Evolutionary conservation across 1,140 invertebrate genomes (phyloP), one percentile per base, ranked within the genome.

Genomic region (Leguminivora glycinivorella): DNA sequence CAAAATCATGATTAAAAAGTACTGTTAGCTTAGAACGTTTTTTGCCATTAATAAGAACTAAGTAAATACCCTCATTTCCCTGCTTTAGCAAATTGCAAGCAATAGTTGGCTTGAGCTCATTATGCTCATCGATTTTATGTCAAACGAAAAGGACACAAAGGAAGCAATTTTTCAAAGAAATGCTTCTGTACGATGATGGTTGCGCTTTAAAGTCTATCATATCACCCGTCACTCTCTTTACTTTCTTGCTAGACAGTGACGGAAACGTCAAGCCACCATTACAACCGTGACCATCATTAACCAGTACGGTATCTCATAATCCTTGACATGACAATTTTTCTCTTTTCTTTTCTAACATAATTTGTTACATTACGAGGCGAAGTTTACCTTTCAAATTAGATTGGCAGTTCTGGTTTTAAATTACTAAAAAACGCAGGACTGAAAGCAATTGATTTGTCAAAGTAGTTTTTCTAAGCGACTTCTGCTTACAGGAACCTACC

Each of bases 81-180:
- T 1, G 17, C 2, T 6, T 6, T 17, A 7, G 34, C 25, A 63
- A 63, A 63, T 63, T 29, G 58, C 25, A 12, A 26, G 25, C 26
- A 26, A 17, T 63, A 29, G 26, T 34, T 63, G 58, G 34, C 22
- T 63, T 14, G 9, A 17, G 58, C 26, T 31, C 58, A 63, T 60
- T 60, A n/a, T 25, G 25, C 56, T 52, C 29, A 60, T 63, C 58
- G 58, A 63, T 63, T 63, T 63, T 10, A 26, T 63, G 58, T 63
- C 58, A 63, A 26, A 63, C 17, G 6, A 31, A 63, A 63, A 63
- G 0, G 17, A 63, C 9, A 63, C 58, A 31, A 63, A 9, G 58
- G 58, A 34, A 63, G 26, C 58, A 9, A 63, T 29, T 63, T 63
- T 63, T 63, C 58, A 63, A 29, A 6, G 26, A 60, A 60, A 60